Evolutionary conservation across 2,888 invertebrate genomes (phyloP).

Genomic region (Hydropsyche betteni): DNA sequence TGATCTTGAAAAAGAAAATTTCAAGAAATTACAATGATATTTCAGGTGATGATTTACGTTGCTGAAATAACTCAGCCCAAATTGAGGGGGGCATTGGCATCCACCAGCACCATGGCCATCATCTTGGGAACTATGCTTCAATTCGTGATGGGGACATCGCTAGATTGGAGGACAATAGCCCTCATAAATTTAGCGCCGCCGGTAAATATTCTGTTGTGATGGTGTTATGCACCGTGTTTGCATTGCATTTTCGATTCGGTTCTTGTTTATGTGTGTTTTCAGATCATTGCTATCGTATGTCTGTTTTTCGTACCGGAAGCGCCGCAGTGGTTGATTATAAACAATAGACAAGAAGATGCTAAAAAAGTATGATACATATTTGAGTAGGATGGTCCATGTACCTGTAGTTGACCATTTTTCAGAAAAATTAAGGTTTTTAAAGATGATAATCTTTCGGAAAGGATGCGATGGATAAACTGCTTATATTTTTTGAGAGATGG

Average conservation of each 20-base stretch:
- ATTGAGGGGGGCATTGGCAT: constrained; percentile 77
- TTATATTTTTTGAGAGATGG: too few relatives aligned
- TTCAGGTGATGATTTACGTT: constrained; percentile 81
- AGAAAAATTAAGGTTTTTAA: too few relatives aligned
- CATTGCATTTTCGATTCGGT: background rate
- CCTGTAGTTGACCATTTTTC: background rate
- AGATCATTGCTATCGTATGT: constrained; percentile 69
- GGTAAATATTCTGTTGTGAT: constrained; percentile 53
- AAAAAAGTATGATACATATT: constrained; percentile 60
- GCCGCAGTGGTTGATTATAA: constrained; percentile 81
- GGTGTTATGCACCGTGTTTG: background rate
- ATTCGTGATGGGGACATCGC: constrained; percentile 76
- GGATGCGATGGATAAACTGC: too few relatives aligned
- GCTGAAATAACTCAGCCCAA: constrained; percentile 86
- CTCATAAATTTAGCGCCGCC: constrained; percentile 74
- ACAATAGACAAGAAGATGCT: constrained; percentile 72
- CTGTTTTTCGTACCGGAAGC: constrained; percentile 82
- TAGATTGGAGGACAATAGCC: constrained; percentile 77
- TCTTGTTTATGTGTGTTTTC: constrained; percentile 16
- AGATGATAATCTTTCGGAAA: too few relatives aligned
- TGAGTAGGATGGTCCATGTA: background rate
- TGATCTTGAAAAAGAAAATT: constrained; percentile 29
- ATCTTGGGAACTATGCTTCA: constrained; percentile 80
- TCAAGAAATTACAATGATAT: constrained; percentile 21
- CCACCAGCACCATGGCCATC: constrained; percentile 79